Base-by-base conservation (phyloP, 2,888 invertebrate genomes). In the Melieria crassipennis region DNA sequence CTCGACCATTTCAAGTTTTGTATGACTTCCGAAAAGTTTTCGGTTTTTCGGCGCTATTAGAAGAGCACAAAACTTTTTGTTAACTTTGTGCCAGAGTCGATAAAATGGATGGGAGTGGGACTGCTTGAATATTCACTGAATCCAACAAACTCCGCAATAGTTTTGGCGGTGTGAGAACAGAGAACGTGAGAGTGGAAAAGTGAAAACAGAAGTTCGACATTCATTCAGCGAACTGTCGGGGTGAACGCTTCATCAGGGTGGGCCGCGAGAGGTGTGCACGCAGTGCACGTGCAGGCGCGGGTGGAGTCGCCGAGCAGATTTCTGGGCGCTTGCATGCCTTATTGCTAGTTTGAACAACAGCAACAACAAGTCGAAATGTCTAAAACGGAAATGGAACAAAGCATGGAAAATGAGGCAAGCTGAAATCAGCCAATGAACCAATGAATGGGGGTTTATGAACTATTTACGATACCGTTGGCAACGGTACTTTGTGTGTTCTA, bases 371-470 rank as follows among this genome's bases (percentile, higher is more conserved):
- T 16, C 7, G 13, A 64, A 62, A 55, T 62, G 69, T 69, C 63
- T 63, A 47, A 48, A 62, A 48, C 69, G 69, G 69, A 65, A 65
- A 70, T 65, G 70, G 58, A 70, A 50, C 58, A 65, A 57, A 45
- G 16, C 64, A 60, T 57, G 47, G 46, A 58, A 10, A 48, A 48
- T n/a, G n/a, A 50, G 47, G 60, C 50, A 13, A 67, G 60, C 61
- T 55, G 67, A 71, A 75, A 75, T 71, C 75, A 75, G 75, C 76
- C 74, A 77, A 75, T 75, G 76, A 77, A 75, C 76, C 73, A 71
- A 58, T 70, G 71, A 9, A 16, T 67, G 67, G 13, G 60, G 30
- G 30, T 30, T 30, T 30, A 30, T 30, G 30, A 60, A 46, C 16
- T 57, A 64, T 56, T 45, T 62, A 70, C 45, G 50, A 72, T 70